phyloP scores from a whole-genome alignment of 2,113 vertebrate genomes.

The Odontophorus gujanensis region DNA sequence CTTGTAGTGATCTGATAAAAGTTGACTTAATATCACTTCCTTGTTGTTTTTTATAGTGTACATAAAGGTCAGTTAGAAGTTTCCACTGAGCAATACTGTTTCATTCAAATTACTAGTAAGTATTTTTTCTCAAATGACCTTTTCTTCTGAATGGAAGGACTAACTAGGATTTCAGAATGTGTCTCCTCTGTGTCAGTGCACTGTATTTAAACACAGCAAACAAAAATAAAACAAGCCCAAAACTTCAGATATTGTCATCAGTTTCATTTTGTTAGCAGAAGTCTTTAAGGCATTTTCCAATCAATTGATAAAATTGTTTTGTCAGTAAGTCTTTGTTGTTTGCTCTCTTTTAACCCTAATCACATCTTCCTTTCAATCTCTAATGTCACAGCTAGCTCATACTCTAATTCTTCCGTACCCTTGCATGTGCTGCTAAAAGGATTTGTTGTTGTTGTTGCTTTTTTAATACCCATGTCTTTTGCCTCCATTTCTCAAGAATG shows the following conservation, averaged over 20 bases:
- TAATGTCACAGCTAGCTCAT: constrained; percentile 37
- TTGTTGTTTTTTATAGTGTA: not conserved
- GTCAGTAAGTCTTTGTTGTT: constrained; percentile 62
- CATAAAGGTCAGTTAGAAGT: not conserved
- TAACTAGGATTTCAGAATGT: not conserved
- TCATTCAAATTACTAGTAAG: not conserved
- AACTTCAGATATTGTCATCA: not conserved
- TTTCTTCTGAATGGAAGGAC: not conserved
- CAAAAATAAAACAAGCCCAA: not conserved
- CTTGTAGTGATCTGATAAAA: not conserved
- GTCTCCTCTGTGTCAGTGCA: not conserved
- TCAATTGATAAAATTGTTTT: constrained; percentile 48
- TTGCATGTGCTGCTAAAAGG: constrained; percentile 13
- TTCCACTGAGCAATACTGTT: not conserved
- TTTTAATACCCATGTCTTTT: not conserved
- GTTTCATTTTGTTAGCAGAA: constrained; percentile 33
- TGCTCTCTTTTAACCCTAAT: constrained; percentile 60
- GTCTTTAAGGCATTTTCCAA: constrained; percentile 25
- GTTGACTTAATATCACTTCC: not conserved
- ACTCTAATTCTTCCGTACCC: constrained; percentile 13
- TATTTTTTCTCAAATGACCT: not conserved
- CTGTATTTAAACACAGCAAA: not conserved
- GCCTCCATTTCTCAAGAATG: constrained; percentile 29
- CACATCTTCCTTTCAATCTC: constrained; percentile 59
- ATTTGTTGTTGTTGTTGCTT: not conserved